Evolutionary conservation across 1,140 invertebrate species (phyloP).

Genomic region (Eriocheir sinensis): DNA sequence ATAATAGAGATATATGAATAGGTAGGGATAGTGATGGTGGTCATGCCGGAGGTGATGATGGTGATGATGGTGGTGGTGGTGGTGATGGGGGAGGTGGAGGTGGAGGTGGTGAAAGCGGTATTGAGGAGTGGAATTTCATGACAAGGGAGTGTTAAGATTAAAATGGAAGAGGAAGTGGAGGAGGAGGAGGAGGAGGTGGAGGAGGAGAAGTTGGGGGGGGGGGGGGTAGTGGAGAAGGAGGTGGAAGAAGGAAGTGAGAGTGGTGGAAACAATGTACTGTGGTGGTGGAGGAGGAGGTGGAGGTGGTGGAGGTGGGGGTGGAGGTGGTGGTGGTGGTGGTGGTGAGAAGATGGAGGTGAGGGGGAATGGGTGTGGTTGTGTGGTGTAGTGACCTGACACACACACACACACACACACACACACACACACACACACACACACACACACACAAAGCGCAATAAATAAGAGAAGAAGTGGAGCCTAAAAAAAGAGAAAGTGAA

Average conservation of each 20-base stretch:
- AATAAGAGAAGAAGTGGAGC: background rate
- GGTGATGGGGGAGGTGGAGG: background rate
- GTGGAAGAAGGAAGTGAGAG: background rate
- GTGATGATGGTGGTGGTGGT: no score
- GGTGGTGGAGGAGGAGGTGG: background rate
- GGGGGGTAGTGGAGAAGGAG: background rate
- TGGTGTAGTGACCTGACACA: background rate
- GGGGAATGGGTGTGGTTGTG: background rate
- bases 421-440: constrained; percentile 39
- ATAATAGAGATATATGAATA: no score
- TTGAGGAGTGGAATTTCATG: background rate
- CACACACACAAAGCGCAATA: background rate
- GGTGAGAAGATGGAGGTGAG: background rate
- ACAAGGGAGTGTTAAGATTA: no score
- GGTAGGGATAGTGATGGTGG: no score
- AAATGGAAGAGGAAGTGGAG: background rate
- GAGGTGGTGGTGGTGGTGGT: background rate
- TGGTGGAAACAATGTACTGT: background rate
- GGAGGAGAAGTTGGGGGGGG: background rate
- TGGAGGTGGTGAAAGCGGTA: background rate
- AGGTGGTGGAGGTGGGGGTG: background rate
- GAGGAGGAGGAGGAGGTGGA: background rate
- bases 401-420: constrained; percentile 42
- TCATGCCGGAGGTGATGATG: no score
- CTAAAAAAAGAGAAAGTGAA: no score